Evolutionary conservation across 37 sponge, comb jelly and placozoan genomes (phyloP), one percentile per base, ranked within the genome.

Genomic region (Beroe forskalii): DNA sequence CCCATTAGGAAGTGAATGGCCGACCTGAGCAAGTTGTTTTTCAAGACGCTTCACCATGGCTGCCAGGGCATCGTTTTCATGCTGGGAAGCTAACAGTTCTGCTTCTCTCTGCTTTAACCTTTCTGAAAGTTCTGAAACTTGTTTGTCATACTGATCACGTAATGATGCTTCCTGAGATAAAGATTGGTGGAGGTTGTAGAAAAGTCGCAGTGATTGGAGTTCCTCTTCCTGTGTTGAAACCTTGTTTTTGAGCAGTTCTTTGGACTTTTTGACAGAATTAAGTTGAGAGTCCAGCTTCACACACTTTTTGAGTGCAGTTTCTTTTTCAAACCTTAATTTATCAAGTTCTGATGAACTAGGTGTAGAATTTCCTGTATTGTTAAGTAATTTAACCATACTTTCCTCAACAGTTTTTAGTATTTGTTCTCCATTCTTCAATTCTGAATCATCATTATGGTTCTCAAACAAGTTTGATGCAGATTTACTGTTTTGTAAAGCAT

Each of bases 121-220:
- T 23, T 80, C 86, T 43, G 86, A 33, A 3, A 80, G 86, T 4
- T 80, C 86, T 44, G 86, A 44, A 12, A 80, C 86, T 44, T 80
- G 86, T 35, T 32, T 80, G 28, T 80, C 86, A 44, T 80, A 80
- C 20, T 80, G 86, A 80, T 80, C 86, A 33, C 40, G 37, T 9
- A 80, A 24, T 32, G 86, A 80, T 6, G 86, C 86, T 25, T 80
- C 86, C 27, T 80, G 86, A 1, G 86, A 80, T 38, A 80, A 25
- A 41, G 86, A 80, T 37, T 80, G 86, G 55, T 80, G 86, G 9
- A 80, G 55, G 40, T 80, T 80, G 55, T 80, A 80, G 55, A 80
- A 80, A 0, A 80, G 86, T 42, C 86, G 37, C 55, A 80, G 27
- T 23, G 86, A 80, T 43, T 80, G 86, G 40, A 80, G 55, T 27